Evolutionary conservation across 1,140 invertebrate genomes (phyloP), one percentile per base, ranked within the genome.

Genomic region (Achroia grisella): DNA sequence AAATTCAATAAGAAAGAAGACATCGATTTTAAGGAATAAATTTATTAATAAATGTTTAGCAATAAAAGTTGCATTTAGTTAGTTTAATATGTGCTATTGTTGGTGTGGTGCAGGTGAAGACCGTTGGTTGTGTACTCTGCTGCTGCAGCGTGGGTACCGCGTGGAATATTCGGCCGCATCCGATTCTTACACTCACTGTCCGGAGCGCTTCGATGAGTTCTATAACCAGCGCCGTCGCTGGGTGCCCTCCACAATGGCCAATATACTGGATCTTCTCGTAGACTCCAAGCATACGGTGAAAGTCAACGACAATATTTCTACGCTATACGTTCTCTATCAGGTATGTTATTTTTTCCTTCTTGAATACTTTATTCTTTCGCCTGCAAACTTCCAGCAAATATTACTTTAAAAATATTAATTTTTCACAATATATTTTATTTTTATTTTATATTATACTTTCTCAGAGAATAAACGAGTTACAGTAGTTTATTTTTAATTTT

Each of bases 131-230:
- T 98, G 97, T 70, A 99, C 97, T 0, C 85, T 99, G 10, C 83
- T 99, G 4, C 84, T 99, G 9, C 97, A 99, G 87, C 89, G 97
- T 88, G 98, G 98, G 9, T 99, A 99, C 81, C 91, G 97, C 48
- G 97, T 99, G 37, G 98, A 99, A 87, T 99, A 99, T 76, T 98
- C 96, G 56, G 98, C 98, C 71, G 98, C 98, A 11, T 96, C 96
- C 11, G 98, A 99, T 74, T 98, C 98, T 13, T 97, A 98, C 76
- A 99, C 98, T 8, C 97, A 99, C 63, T 95, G 94, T 43, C 96
- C 96, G 0, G 97, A 99, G 91, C 95, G 95, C 37, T 98, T 98
- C 77, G 96, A 94, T 52, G 97, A 98, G 80, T 98, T 99, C 76
- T 99, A 97, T 86, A 98, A 98, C 72, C 97, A 99, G 83, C 90